Evolutionary conservation across 2,888 invertebrate genomes (phyloP).

Genomic region (Dexiosoma caninum): DNA sequence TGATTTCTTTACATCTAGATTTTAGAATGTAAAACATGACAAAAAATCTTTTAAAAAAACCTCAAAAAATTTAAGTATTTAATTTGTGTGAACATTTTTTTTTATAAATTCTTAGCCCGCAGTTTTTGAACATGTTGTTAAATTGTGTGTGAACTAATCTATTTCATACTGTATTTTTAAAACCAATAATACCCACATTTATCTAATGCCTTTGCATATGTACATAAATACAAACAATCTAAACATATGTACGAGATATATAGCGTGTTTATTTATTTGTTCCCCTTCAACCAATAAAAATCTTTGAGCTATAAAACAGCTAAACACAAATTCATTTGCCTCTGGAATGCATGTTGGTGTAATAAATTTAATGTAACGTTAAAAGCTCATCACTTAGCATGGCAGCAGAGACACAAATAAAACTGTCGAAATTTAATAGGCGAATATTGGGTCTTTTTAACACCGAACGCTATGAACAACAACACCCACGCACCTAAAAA

Average conservation of each 20-base stretch:
- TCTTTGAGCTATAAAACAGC: not conserved
- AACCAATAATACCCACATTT: slow-evolving; percentile 2
- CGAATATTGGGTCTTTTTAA: slow-evolving; percentile 7
- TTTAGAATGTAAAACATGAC: too few relatives aligned
- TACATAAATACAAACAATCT: not conserved
- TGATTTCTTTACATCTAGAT: too few relatives aligned
- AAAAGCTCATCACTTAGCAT: slow-evolving; percentile 22
- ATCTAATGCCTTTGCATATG: not conserved
- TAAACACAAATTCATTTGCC: not conserved
- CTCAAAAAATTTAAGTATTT: too few relatives aligned
- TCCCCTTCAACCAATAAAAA: not conserved
- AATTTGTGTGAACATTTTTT: too few relatives aligned
- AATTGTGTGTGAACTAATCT: too few relatives aligned
- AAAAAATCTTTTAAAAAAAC: too few relatives aligned
- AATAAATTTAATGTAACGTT: slow-evolving; percentile 33
- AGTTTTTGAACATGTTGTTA: too few relatives aligned
- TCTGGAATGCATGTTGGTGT: not conserved
- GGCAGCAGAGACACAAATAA: not conserved
- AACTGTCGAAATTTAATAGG: slow-evolving; percentile 4
- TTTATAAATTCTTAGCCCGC: too few relatives aligned
- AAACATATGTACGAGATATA: not conserved
- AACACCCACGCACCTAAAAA: slow-evolving; percentile 37
- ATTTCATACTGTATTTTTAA: not conserved
- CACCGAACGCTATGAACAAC: slow-evolving; percentile 32
- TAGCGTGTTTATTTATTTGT: not conserved